Conservation (phyloP, 2,888 invertebrate species). For the Exocentrus adspersus region DNA sequence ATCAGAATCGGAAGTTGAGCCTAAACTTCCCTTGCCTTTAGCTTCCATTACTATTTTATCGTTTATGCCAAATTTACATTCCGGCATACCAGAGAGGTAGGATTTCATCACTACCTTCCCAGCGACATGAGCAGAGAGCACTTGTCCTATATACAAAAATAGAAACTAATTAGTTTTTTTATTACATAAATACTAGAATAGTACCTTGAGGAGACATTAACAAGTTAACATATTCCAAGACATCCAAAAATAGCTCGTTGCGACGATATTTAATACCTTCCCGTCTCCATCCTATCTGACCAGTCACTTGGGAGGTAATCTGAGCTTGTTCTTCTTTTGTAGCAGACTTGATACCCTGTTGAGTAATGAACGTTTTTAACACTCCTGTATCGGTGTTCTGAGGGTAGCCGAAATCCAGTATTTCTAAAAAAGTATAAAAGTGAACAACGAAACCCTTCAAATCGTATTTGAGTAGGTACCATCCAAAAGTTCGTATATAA, state of each 20-base stretch:
- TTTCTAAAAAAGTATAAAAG: constrained; percentile 77
- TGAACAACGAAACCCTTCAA: constrained; percentile 29
- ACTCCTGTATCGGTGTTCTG: constrained; percentile 99
- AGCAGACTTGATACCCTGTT: constrained; percentile 98
- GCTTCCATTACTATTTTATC: constrained; percentile 99
- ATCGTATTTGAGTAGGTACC: constrained; percentile 66
- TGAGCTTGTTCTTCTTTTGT: constrained; percentile 99
- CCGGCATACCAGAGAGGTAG: constrained; percentile 99
- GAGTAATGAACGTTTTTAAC: constrained; percentile 98
- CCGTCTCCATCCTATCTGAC: constrained; percentile 98
- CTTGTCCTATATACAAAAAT: constrained; percentile 78
- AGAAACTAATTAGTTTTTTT: no score
- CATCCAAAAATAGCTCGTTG: constrained; percentile 98
- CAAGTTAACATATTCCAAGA: constrained; percentile 97
- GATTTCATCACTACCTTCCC: constrained; percentile 99
- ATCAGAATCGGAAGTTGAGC: constrained; percentile 74
- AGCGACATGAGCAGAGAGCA: constrained; percentile 98
- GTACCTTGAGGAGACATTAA: constrained; percentile 98
- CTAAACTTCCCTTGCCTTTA: constrained; percentile 80
- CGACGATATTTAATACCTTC: constrained; percentile 99
- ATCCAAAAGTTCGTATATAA: constrained; percentile 98
- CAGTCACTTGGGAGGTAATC: constrained; percentile 96
- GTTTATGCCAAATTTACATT: constrained; percentile 99
- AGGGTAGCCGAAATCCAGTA: constrained; percentile 99
- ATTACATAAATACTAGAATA: no score